Evolutionary conservation across 1,140 invertebrate species (phyloP).

Genomic region (Leptinotarsa lineolata): DNA sequence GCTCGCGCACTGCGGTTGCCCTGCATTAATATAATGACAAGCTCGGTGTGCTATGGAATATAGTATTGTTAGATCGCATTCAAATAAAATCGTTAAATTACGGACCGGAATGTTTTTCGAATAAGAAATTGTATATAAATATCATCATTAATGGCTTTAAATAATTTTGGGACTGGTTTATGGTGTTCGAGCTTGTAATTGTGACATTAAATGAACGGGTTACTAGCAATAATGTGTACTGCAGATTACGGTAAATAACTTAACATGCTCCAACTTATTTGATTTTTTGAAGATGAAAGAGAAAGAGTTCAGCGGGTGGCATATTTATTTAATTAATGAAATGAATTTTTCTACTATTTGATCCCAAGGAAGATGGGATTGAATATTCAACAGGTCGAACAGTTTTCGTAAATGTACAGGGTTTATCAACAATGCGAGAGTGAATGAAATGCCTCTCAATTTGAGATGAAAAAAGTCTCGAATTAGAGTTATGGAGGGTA

Average conservation of each 20-base stretch:
- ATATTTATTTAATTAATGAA: too few relatives aligned
- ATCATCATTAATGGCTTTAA: conserved; percentile 5
- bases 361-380: too few relatives aligned
- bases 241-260: background rate
- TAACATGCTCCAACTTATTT: background rate
- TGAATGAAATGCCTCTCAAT: too few relatives aligned
- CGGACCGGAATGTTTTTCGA: conserved; percentile 9
- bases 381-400: too few relatives aligned
- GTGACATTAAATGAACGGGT: conserved; percentile 21
- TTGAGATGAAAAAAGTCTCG: too few relatives aligned
- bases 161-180: conserved; percentile 21
- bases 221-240: conserved; percentile 24
- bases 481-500: too few relatives aligned
- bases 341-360: too few relatives aligned
- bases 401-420: too few relatives aligned
- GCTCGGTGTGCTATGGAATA: conserved; percentile 7
- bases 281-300: background rate
- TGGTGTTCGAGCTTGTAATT: conserved; percentile 23
- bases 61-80: conserved; percentile 10
- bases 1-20: conserved; percentile 33
- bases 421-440: too few relatives aligned
- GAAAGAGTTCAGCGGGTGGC: background rate
- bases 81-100: conserved; percentile 2
- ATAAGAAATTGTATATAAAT: background rate
- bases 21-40: conserved; percentile 17